phyloP scores from a whole-genome alignment of 2,797 vertebrate species.

The Smutsia temminckii region DNA sequence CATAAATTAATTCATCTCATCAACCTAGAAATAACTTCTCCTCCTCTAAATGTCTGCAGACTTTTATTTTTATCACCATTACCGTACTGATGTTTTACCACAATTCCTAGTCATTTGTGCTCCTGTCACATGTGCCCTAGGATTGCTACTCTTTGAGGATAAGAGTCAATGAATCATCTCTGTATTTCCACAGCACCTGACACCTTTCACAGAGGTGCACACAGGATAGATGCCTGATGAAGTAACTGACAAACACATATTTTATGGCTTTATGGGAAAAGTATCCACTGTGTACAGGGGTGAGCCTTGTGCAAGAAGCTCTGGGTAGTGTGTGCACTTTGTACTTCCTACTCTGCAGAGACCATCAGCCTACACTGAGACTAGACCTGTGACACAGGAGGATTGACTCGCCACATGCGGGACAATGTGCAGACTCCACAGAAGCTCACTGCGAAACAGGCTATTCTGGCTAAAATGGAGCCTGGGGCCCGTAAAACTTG shows the following conservation, averaged over 20 bases:
- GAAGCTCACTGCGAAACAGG: neutral
- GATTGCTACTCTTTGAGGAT: conserved; percentile 23
- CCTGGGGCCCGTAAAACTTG: neutral
- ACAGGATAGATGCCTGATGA: neutral
- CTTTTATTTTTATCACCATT: conserved; percentile 60
- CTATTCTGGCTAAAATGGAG: neutral
- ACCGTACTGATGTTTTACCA: neutral
- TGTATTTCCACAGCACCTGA: neutral
- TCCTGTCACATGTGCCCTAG: conserved; percentile 47
- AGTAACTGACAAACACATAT: neutral
- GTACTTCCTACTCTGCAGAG: neutral
- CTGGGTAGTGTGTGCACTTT: neutral
- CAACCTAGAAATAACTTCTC: conserved; percentile 58
- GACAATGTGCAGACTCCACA: neutral
- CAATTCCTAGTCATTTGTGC: conserved; percentile 52
- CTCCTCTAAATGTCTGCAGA: conserved; percentile 53
- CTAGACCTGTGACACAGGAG: neutral
- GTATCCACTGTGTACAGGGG: neutral
- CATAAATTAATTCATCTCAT: conserved; percentile 64
- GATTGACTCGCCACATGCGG: neutral
- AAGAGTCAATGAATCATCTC: conserved; percentile 51
- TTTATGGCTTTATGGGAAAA: neutral
- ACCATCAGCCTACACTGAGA: neutral
- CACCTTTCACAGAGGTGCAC: neutral
- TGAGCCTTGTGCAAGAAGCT: neutral